Conservation (phyloP, 2,888 invertebrate genomes). For the Cremastobaeus sp. region DNA sequence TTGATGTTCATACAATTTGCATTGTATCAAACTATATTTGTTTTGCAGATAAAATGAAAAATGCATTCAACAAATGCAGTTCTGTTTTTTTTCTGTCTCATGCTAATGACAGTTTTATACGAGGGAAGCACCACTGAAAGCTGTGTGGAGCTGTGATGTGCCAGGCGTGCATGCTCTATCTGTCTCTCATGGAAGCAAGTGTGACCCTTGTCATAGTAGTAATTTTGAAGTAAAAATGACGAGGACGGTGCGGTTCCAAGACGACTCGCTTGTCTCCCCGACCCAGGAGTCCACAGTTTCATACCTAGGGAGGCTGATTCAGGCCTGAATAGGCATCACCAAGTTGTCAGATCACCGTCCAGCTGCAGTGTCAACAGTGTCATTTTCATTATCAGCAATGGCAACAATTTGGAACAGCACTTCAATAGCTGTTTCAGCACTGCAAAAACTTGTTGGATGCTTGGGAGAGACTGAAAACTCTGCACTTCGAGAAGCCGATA, state of each 20-base stretch:
- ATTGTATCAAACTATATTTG: too few relatives aligned
- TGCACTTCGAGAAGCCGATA: constrained; percentile 87
- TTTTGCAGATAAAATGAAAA: too few relatives aligned
- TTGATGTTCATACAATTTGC: too few relatives aligned
- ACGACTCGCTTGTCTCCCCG: constrained; percentile 73
- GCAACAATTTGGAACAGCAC: constrained; percentile 79
- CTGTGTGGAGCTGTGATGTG: constrained; percentile 97
- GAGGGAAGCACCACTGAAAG: constrained; percentile 97
- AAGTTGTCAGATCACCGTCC: constrained; percentile 78
- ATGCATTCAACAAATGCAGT: too few relatives aligned
- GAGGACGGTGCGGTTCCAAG: constrained; percentile 78
- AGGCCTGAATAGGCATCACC: constrained; percentile 72
- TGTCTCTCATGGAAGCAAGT: constrained; percentile 88
- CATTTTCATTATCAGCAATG: constrained; percentile 73
- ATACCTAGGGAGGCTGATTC: constrained; percentile 70
- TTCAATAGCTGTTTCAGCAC: constrained; percentile 86
- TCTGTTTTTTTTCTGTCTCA: too few relatives aligned
- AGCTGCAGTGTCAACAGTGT: constrained; percentile 79
- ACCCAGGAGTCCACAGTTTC: constrained; percentile 65
- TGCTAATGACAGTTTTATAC: too few relatives aligned
- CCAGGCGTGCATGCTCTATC: constrained; percentile 92
- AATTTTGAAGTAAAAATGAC: constrained; percentile 80
- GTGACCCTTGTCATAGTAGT: too few relatives aligned
- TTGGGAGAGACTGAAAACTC: constrained; percentile 88
- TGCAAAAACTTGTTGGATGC: constrained; percentile 89